Evolutionary conservation across 1,140 invertebrate genomes (phyloP).

Genomic region (Geopemphigus sp.): DNA sequence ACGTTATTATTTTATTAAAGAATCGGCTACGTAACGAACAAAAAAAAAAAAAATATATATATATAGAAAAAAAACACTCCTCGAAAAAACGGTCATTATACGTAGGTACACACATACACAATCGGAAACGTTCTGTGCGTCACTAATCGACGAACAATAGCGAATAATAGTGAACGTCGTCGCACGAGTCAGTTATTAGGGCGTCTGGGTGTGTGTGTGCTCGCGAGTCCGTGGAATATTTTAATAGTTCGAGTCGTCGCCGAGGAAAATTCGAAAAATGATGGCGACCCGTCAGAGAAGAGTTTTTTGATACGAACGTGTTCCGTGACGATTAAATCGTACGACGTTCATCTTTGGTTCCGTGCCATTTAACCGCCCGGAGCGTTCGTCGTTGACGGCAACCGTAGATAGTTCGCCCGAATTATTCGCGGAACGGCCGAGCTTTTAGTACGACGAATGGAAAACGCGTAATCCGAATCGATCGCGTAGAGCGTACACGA

Average conservation of each 20-base stretch:
- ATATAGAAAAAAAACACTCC: conserved; percentile 25
- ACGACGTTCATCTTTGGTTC: conserved; percentile 9
- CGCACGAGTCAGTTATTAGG: conserved; percentile 42
- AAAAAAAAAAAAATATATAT: background rate
- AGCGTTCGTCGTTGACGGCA: background rate
- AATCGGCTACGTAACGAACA: background rate
- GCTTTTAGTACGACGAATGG: too few relatives aligned
- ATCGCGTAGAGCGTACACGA: too few relatives aligned
- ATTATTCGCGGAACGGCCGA: too few relatives aligned
- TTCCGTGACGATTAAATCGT: too few relatives aligned
- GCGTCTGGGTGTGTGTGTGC: conserved; percentile 11
- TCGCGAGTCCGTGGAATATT: conserved; percentile 29
- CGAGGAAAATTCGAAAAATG: too few relatives aligned
- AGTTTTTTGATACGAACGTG: too few relatives aligned
- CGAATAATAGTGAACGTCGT: conserved; percentile 42
- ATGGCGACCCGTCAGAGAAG: too few relatives aligned
- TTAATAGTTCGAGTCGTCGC: background rate
- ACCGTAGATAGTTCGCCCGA: too few relatives aligned
- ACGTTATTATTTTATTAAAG: conserved; percentile 9
- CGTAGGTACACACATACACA: background rate
- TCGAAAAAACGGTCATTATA: conserved; percentile 16
- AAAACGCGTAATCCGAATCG: too few relatives aligned
- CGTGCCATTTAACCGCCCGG: conserved; percentile 10
- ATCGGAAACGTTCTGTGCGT: conserved; percentile 45
- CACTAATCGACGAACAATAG: conserved; percentile 48